Percentiles rank a stretch among this genome's conserved stretches.
Evolutionary conservation across 2,888 invertebrate genomes (phyloP).

Genomic region (Aleiodes alternator): DNA sequence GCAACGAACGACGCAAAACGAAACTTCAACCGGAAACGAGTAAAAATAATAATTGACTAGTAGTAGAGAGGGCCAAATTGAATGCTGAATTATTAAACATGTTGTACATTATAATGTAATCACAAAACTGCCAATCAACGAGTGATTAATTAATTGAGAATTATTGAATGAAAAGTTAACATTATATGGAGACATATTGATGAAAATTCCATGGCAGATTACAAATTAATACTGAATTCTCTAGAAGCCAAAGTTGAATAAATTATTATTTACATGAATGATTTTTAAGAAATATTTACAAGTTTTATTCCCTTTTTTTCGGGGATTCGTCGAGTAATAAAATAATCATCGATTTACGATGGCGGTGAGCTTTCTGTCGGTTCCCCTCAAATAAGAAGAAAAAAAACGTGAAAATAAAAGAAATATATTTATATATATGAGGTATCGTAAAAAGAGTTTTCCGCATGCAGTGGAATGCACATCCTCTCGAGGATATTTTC

Average conservation of each 20-base stretch:
- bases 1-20: constrained; percentile 30
- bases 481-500: constrained; percentile 3
- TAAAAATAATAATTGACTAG: constrained; percentile 43
- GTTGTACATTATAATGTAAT: constrained; percentile 33
- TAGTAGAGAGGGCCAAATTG: constrained; percentile 39
- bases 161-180: constrained; percentile 24
- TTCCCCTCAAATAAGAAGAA: neutral
- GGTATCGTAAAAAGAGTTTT: constrained; percentile 25
- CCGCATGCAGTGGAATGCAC: neutral
- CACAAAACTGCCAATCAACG: constrained; percentile 40
- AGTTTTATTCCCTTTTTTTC: too few species aligned
- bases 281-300: too few species aligned
- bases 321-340: constrained; percentile 56
- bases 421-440: constrained; percentile 12
- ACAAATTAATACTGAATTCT: neutral
- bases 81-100: constrained; percentile 44
- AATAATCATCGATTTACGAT: constrained; percentile 70
- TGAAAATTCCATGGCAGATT: neutral
- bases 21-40: constrained; percentile 44
- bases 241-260: neutral
- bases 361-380: constrained; percentile 52
- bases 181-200: constrained; percentile 1
- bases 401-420: constrained; percentile 1
- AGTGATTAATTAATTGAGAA: constrained; percentile 30
- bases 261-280: too few species aligned